These are phyloP conservation scores for fruit fly (Drosophila melanogaster) DNA, from an alignment of 1,140 invertebrate genomes.

Conservation along the genomic window Release_6_plus_ISO1_MT NT_033779.5:17244001-17244500, in stretches of 20 bases:
- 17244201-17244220: no score
- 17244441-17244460: conserved; percentile 21
- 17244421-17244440: conserved; percentile 8
- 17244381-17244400: neutral
- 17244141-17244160: conserved; percentile 1
- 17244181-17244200: neutral
- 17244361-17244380: neutral
- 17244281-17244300: no score
- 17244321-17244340: no score
- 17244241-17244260: no score
- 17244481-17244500: conserved; percentile 57
- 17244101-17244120: conserved; percentile 27
- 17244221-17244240: no score
- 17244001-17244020: neutral
- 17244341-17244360: no score
- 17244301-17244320: no score
- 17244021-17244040: conserved; percentile 3
- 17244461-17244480: conserved; percentile 76
- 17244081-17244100: conserved; percentile 35
- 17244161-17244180: neutral
- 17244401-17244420: no score
- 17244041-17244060: neutral
- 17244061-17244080: conserved; percentile 23
- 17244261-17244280: no score
- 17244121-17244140: conserved; percentile 17